Conservation (phyloP, 2,888 invertebrate species). For the Caenorhabditis sp. region DNA sequence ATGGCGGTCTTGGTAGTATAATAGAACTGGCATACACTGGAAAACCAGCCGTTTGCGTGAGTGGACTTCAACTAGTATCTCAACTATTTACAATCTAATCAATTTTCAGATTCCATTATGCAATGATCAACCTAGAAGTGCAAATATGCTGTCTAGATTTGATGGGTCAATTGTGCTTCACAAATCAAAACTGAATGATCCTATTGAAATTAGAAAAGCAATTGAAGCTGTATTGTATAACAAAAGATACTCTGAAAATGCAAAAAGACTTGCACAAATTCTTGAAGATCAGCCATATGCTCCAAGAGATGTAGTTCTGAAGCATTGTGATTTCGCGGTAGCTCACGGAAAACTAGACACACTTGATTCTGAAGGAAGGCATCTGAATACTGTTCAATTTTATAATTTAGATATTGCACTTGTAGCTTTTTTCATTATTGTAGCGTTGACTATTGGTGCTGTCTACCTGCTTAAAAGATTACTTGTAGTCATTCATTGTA, state of each 20-base stretch:
- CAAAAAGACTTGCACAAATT: constrained; percentile 26
- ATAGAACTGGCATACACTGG: constrained; percentile 46
- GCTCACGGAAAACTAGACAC: constrained; percentile 38
- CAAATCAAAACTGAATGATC: constrained; percentile 38
- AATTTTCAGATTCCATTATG: constrained; percentile 65
- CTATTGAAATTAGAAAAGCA: constrained; percentile 40
- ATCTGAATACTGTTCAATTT: constrained; percentile 57
- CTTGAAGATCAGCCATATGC: constrained; percentile 22
- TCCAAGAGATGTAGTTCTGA: constrained; percentile 48
- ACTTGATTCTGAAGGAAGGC: constrained; percentile 53
- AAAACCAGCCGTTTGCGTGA: constrained; percentile 42
- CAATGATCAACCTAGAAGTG: constrained; percentile 65
- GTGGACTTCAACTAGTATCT: too few relatives aligned
- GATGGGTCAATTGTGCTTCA: constrained; percentile 48
- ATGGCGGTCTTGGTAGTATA: constrained; percentile 56
- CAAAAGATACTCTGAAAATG: constrained; percentile 18
- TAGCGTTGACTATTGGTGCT: too few relatives aligned
- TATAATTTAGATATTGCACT: constrained; percentile 46
- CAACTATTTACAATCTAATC: too few relatives aligned
- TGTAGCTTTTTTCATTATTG: not conserved
- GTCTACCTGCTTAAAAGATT: too few relatives aligned
- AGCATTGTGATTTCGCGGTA: constrained; percentile 48
- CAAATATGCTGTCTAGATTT: constrained; percentile 58
- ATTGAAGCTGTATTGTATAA: constrained; percentile 41
- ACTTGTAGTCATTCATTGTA: too few relatives aligned